phyloP scores from a whole-genome alignment of 2,113 vertebrate genomes.

The Corythaixoides concolor region DNA sequence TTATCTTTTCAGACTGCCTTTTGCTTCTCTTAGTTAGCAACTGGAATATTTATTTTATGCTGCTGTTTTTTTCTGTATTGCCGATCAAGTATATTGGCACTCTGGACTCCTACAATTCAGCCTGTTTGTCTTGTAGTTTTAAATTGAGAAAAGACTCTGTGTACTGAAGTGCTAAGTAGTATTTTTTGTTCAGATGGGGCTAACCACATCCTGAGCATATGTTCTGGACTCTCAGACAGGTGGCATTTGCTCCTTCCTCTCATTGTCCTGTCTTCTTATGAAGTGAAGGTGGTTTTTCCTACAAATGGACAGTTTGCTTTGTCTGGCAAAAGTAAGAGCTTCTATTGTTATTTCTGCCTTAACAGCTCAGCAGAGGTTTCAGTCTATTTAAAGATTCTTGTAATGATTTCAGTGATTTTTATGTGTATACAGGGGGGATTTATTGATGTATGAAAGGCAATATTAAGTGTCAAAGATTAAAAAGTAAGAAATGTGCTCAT shows the following conservation, averaged over 20 bases:
- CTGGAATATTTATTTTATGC: neutral
- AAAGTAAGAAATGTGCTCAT: neutral
- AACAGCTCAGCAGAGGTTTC: constrained; percentile 41
- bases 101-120: neutral
- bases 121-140: neutral
- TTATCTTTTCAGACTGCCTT: neutral
- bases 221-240: neutral
- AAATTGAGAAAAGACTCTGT: neutral
- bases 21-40: neutral
- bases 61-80: neutral
- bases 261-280: neutral
- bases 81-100: neutral
- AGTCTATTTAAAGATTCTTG: neutral
- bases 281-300: neutral
- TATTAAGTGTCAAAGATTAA: neutral
- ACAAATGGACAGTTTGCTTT: neutral
- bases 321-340: constrained; percentile 1
- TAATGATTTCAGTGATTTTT: constrained; percentile 29
- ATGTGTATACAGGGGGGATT: neutral
- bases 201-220: neutral
- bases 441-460: constrained; percentile 5
- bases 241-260: neutral
- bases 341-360: constrained; percentile 28
- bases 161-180: neutral
- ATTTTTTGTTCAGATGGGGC: neutral